Percentiles rank a stretch among this genome's conserved stretches.
These are phyloP conservation scores for Watsonalla cultraria DNA, from an alignment of 2,888 invertebrate species.

Conservation along the genomic window DNA sequence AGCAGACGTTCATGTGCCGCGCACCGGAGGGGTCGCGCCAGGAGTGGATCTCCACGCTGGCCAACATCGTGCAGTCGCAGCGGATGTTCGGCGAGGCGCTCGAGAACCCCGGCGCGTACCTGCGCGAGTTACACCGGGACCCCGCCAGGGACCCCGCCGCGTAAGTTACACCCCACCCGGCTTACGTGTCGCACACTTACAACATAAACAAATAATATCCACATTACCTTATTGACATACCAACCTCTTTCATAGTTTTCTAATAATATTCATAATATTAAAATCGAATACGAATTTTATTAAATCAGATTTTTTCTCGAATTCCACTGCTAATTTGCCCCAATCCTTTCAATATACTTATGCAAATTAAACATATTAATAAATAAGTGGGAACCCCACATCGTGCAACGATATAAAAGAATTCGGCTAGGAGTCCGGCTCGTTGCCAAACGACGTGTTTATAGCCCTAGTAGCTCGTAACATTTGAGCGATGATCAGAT, in stretches of 20 bases:
- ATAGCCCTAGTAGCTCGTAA: not conserved
- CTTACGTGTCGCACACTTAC: slow-evolving; percentile 1
- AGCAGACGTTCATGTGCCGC: slow-evolving; percentile 88
- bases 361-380: not conserved
- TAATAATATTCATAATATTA: too few species aligned
- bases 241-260: not conserved
- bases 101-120: slow-evolving; percentile 90
- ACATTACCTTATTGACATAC: not conserved
- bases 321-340: too few species aligned
- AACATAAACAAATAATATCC: not conserved
- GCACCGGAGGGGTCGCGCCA: slow-evolving; percentile 85
- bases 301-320: too few species aligned
- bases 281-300: too few species aligned
- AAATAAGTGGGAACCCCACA: not conserved
- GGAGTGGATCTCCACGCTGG: slow-evolving; percentile 91
- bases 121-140: slow-evolving; percentile 55
- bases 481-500: not conserved
- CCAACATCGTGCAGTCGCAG: slow-evolving; percentile 94
- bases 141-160: slow-evolving; percentile 46
- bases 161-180: slow-evolving; percentile 45
- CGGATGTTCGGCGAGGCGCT: slow-evolving; percentile 95
- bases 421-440: not conserved
- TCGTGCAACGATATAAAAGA: not conserved
- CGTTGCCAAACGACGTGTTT: slow-evolving; percentile 1
- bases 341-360: not conserved